Base-by-base conservation (phyloP, 2,797 vertebrate genomes). In the Thamnophis elegans region DNA sequence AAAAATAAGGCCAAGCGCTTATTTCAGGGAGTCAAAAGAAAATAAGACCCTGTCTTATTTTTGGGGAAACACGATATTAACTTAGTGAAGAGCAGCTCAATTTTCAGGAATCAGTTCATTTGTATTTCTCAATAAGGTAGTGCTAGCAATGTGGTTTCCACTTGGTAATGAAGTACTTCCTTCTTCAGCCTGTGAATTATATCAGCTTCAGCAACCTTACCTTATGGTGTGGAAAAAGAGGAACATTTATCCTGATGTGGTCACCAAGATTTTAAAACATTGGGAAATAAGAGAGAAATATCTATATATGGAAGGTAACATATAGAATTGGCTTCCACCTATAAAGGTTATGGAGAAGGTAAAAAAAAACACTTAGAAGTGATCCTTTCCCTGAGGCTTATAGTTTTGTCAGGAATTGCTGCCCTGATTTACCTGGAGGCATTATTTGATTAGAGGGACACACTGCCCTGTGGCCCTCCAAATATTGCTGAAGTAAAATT, bases 81-180 rank as follows among this genome's bases (percentile, higher is more conserved):
- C 4, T n/a, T 42, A 6, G 53, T 12, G 0, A 73, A 85, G n/a
- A 54, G 0, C 0, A n/a, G 42, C 20, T 12, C 22, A 78, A 9
- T 0, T 14, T 7, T 0, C 56, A 32, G 0, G 2, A 68, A 91
- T 88, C n/a, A 51, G 56, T 58, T 88, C 51, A 82, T 85, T 11
- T 5, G 0, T 20, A 1, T 5, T 26, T 53, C 87, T 91, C 53
- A 42, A 2, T 25, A 4, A 16, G 54, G 56, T n/a, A 32, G 59
- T 25, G 28, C 59, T 13, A 51, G 0, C 9, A 4, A 3, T 5
- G 7, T 9, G 26, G 12, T 53, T 88, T 89, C 59, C 59, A 88
- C 28, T 93, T 65, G 89, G 42, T 8, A 47, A 22, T 0, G 0
- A 73, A 36, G 65, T 32, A 32, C 51, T n/a, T 85, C 90, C 42